Evolutionary conservation across 2,888 invertebrate genomes (phyloP), one percentile per base, ranked within the genome.

Genomic region (Eilema griseolum): DNA sequence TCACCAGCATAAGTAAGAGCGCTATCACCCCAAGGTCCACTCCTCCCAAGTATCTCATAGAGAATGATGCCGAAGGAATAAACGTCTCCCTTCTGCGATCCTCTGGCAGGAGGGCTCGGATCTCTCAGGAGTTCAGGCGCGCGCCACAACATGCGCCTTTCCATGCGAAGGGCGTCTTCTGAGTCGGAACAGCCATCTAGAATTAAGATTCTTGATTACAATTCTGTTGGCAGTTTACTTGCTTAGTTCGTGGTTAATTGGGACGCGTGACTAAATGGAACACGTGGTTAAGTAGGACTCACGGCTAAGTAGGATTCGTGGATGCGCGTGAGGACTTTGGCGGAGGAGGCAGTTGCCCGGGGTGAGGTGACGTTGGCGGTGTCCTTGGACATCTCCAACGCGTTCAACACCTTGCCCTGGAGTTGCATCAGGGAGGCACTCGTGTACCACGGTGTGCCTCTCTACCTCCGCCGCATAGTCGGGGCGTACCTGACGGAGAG

Each of bases 61-160:
- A 98, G 93, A 33, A 98, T 96, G 78, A 98, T 97, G 0, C 97
- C 98, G 87, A 98, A 98, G 1, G 98, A 97, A 88, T 97, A 98
- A 14, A 98, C 97, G 84, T 98, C 98, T 26, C 97, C 98, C 86
- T 98, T 98, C 88, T 98, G 98, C 0, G 98, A 97, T n/a, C 98
- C 98, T 72, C 97, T 91, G 0, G 95, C 82, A 0, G 96, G 95
- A 0, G 96, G 96, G 33, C 92, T 93, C 0, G 96, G 91, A 0
- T 96, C 93, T 46, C 98, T 92, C 26, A 98, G 93, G 23, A 98
- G 92, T 90, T 98, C 98, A 0, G 98, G 98, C 0, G 98, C 97
- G 74, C 96, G 95, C 96, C 97, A 98, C 23, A 98, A 89, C 85
- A 96, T 96, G 66, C 97, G 96, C 64, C 89, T 86, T 72, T 95